Base-by-base conservation (phyloP, 2,888 invertebrate species). In the Cybosia mesomella region DNA sequence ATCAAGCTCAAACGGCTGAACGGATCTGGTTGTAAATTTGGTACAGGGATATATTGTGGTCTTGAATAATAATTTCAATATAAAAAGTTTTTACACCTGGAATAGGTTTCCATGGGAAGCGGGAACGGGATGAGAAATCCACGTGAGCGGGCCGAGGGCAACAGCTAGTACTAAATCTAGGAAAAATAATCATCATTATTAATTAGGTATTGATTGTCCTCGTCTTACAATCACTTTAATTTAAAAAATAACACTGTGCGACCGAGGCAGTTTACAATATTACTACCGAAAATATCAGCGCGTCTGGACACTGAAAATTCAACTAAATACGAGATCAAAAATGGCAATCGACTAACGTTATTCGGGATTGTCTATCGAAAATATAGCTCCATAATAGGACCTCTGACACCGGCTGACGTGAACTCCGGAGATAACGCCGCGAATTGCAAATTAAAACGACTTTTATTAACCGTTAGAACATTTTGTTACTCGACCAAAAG, bases 361-460 rank as follows among this genome's bases (percentile, higher is more conserved):
- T 73, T 70, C 70, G 67, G 60, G 68, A 66, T 67, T 54, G 68
- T 68, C 70, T 75, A 72, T 72, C 77, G 77, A 71, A 68, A 76
- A 73, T 73, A 66, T 68, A n/a, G 66, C 68, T 70, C 64, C 79
- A 76, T 77, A 81, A 83, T 78, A 79, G 71, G 78, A 75, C 80
- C 79, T 77, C 75, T 76, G 80, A 71, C 76, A 68, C 73, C 78
- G 76, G 73, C 76, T 85, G 81, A 85, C 85, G 87, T 83, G 85
- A 84, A 83, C 77, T 67, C 68, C 68, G 70, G 80, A 87, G 88
- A 88, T 89, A 89, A 83, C 83, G 77, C 79, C 76, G 75, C 82
- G 83, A 87, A 89, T 87, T 85, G 88, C 88, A 86, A 89, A 90
- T 91, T 90, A 89, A 90, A 89, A 86, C 83, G 85, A 86, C 87